These are phyloP conservation scores for Enteromius fasciolatus DNA, from an alignment of 2,797 vertebrate genomes.

Conservation along the genomic window DNA sequence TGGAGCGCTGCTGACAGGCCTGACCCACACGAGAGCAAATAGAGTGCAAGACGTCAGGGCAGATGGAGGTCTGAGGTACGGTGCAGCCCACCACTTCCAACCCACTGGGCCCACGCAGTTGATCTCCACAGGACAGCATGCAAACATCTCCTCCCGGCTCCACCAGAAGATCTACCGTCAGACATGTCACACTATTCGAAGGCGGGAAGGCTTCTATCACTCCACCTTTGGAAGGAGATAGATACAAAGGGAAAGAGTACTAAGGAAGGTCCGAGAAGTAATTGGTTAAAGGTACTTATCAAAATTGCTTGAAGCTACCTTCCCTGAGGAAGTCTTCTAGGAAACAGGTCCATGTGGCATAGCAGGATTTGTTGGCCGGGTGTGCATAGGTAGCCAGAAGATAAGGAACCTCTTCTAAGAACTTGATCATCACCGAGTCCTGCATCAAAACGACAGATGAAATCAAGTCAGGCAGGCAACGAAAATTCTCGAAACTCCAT, in stretches of 20 bases:
- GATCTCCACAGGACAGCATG: conserved; percentile 85
- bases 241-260: background rate
- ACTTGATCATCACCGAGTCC: conserved; percentile 85
- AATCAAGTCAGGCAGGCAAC: conserved; percentile 7
- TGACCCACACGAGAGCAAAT: conserved; percentile 81
- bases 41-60: conserved; percentile 74
- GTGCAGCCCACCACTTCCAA: conserved; percentile 78
- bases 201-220: conserved; percentile 87
- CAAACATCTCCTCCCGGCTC: conserved; percentile 81
- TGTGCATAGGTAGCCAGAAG: conserved; percentile 85
- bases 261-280: background rate
- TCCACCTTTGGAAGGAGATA: conserved; percentile 76
- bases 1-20: conserved; percentile 75
- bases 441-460: conserved; percentile 62
- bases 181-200: conserved; percentile 79
- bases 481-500: background rate
- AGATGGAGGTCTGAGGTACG: conserved; percentile 84
- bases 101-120: conserved; percentile 79
- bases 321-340: conserved; percentile 88
- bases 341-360: conserved; percentile 89
- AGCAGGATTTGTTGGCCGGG: conserved; percentile 85
- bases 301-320: conserved; percentile 72
- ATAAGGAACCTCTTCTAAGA: conserved; percentile 88
- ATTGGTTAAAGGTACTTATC: background rate
- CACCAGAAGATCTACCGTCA: conserved; percentile 88